Base-by-base conservation (phyloP, 2,113 vertebrate species). In the Anguilla rostrata region DNA sequence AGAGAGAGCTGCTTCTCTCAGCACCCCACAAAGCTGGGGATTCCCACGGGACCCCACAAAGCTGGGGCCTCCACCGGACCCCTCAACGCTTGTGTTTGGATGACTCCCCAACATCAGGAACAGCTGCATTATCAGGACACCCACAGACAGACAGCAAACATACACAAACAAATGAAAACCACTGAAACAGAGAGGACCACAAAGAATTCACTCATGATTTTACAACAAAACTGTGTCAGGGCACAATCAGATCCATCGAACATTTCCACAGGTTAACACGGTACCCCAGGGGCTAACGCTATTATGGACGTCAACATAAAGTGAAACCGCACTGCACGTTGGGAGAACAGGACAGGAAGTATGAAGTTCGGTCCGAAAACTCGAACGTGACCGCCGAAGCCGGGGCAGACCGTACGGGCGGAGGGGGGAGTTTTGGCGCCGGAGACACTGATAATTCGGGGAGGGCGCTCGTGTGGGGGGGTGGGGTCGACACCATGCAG, bases 401-500 rank as follows among this genome's bases (percentile, higher is more conserved):
- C 16, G 26, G 78, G 53, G 12, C 43, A 29, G 15, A 9, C 20
- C n/a, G 29, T 12, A 80, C 26, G 5, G 43, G 39, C 41, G 2
- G 26, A 0, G 3, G 8, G 22, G 9, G n/a, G 8, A 53, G 14
- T 34, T 15, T 20, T 39, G 22, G 40, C 46, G 56, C 16, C 39
- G 26, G 6, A 66, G 18, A 81, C 53, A 81, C 5, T 81, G 85
- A 66, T 82, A 22, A 22, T 81, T 81, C 40, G 26, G 83, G 39
- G 49, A 18, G 39, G 53, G 5, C 14, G 15, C 18, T 60, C 15
- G 18, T 60, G 49, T 14, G 16, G 9, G 63, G 56, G 39, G 78
- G 86, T 79, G 78, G 81, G 63, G 89, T 84, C 41, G 85, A 63
- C 40, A 90, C 94, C 97, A 94, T 97, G 97, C 96, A 97, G 87